These are phyloP conservation scores for Dendropsophus ebraccatus DNA, from an alignment of 2,113 vertebrate species.

Conservation along the genomic window DNA sequence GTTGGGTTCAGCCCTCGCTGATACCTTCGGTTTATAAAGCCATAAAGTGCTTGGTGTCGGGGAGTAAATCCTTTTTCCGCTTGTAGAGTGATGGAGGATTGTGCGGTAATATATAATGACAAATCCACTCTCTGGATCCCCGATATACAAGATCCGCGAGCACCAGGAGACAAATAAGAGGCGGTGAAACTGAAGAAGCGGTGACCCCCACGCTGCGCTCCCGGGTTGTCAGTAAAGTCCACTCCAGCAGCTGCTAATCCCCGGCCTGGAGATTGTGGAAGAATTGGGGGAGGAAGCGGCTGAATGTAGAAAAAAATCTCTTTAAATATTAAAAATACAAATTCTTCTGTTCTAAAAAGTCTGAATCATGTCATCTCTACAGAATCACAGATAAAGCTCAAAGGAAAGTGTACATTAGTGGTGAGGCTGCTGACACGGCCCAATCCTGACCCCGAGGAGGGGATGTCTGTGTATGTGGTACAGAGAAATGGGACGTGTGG, in stretches of 20 bases:
- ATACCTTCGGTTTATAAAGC: slow-evolving; percentile 4
- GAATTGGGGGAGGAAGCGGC: not conserved
- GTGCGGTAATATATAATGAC: slow-evolving; percentile 3
- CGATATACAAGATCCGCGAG: not conserved
- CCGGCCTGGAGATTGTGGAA: not conserved
- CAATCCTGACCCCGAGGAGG: not conserved
- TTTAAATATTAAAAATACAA: not conserved
- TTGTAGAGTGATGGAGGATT: not conserved
- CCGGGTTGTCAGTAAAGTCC: not conserved
- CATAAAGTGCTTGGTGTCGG: not conserved
- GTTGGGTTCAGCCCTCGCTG: not conserved
- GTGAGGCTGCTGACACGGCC: not conserved
- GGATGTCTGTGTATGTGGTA: not conserved
- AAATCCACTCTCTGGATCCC: slow-evolving; percentile 7
- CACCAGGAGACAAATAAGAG: not conserved
- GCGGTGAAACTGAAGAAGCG: not conserved
- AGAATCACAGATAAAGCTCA: not conserved
- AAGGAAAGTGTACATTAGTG: not conserved
- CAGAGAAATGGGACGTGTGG: no score
- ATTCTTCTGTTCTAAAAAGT: not conserved
- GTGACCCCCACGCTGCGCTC: not conserved
- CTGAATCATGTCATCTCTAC: not conserved
- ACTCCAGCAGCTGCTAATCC: not conserved
- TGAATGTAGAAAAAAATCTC: not conserved
- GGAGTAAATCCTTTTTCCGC: slow-evolving; percentile 18